A percentile compares a stretch with the other conserved stretches of the same genome.
phyloP scores from a whole-genome alignment of 2,888 invertebrate genomes.

The Lumbricus terrestris region DNA sequence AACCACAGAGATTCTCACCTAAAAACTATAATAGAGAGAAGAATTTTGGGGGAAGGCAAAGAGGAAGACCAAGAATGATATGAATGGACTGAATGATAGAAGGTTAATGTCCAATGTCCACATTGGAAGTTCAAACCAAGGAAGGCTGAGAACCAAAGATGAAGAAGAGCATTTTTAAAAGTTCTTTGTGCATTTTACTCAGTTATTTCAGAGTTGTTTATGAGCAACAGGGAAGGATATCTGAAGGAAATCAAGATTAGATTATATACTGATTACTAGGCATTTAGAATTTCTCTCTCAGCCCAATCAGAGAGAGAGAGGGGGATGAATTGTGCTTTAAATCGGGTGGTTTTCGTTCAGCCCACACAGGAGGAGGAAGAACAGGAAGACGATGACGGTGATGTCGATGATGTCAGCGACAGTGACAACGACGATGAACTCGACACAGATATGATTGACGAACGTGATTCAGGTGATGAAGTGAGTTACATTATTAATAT shows the following conservation, averaged over 20 bases:
- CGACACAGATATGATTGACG: constrained; percentile 54
- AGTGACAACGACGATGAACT: constrained; percentile 58
- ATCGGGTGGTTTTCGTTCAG: background rate
- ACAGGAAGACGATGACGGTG: constrained; percentile 59
- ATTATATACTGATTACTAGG: background rate
- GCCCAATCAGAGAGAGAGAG: constrained; percentile 48
- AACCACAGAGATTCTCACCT: too few relatives aligned
- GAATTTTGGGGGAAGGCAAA: too few relatives aligned
- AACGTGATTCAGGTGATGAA: constrained; percentile 40
- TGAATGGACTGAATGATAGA: too few relatives aligned
- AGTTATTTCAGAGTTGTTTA: background rate
- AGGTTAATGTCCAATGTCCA: too few relatives aligned
- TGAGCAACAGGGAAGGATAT: background rate
- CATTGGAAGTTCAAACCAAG: too few relatives aligned
- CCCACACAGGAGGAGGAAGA: constrained; percentile 55
- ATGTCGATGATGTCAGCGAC: constrained; percentile 59
- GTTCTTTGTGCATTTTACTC: background rate
- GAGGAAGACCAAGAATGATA: too few relatives aligned
- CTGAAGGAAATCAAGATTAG: background rate
- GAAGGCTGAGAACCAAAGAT: too few relatives aligned
- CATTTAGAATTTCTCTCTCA: background rate
- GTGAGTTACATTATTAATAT: constrained; percentile 25
- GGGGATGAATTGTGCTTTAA: constrained; percentile 46
- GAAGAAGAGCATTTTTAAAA: too few relatives aligned
- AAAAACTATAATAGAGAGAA: too few relatives aligned